Base-by-base conservation (phyloP, 2,888 invertebrate species). In the Acrocyrtus sp. region DNA sequence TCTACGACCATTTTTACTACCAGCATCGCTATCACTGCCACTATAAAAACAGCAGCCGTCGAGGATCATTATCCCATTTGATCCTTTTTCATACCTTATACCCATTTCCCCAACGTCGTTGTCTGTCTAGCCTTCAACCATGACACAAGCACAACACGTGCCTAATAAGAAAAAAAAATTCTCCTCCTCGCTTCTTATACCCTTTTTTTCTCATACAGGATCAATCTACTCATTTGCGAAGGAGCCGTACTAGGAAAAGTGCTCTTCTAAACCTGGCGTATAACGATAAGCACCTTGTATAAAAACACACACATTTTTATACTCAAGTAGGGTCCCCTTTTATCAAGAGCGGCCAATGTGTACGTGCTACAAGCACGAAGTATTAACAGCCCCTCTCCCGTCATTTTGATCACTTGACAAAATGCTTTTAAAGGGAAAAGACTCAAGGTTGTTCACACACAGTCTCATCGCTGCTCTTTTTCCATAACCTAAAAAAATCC, bases 31-130 rank as follows among this genome's bases (percentile, higher is more conserved):
- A 34, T 34, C 34, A 34, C 12, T 48, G 17, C 48, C 48, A 48
- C 48, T 22, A 48, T 17, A 12, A 17, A 17, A 48, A 48, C 51
- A 51, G 22, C 51, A 6, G 26, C 51, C 22, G 15, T 17, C 34
- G 5, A n/a, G n/a, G n/a, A 56, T 72, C 66, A 72, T 72, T 66
- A 72, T 66, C 58, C 72, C 53, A 54, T 60, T 72, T 72, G 72
- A 66, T 72, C 66, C 66, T 61, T 39, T 48, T 39, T 29, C 63
- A 24, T 60, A 29, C 22, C 19, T 60, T n/a, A n/a, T n/a, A n/a
- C n/a, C n/a, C n/a, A n/a, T n/a, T n/a, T 60, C 48, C 60, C 48
- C 34, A 24, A 43, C 34, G 2, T 24, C 2, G n/a, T 22, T 57
- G 17, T n/a, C 45, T 45, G 45, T 19, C 45, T 45, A 58, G 26